Evolutionary conservation across 2,888 invertebrate genomes (phyloP), one percentile per base, ranked within the genome.

Genomic region (Leucozona laternaria): DNA sequence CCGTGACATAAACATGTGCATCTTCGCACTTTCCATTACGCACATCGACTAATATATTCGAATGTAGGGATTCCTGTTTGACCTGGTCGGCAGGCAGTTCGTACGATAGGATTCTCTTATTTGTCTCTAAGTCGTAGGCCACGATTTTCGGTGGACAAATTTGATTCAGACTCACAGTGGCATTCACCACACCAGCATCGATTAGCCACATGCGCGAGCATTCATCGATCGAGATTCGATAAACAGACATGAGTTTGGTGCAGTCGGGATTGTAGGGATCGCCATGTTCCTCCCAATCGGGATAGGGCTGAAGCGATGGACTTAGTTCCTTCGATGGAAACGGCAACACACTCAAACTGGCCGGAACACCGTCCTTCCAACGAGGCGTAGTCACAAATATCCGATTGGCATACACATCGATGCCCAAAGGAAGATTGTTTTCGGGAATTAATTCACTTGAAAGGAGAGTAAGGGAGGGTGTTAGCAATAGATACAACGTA

Each of bases 321-420:
- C 93, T 94, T n/a, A 91, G 43, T 94, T 92, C 92, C 5, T 93
- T 94, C 0, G 95, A 94, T 1, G 93, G 92, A 75, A 94, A 94
- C 0, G 96, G 94, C 1, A 97, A 91, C 1, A 95, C 95, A 0
- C 95, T 95, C 50, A 97, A 91, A 0, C 96, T 96, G 0, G 95
- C 96, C 0, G 97, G 96, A 0, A 96, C 95, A 0, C 97, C 97
- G 37, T 93, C 92, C 72, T 95, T 95, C 96, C 96, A 96, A 87
- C 95, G 95, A 0, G 97, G 97, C 68, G 96, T 92, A 2, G 96
- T 96, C 2, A 97, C 93, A 92, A 96, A 97, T 10, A 97, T 93
- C 11, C 95, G 94, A 79, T 95, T 93, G 5, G 93, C 94, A 93
- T 95, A 95, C 4, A 95, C 93, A 90, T 97, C 97, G 22, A 97